These are phyloP conservation scores for Platichthys stellatus DNA, from an alignment of 2,113 vertebrate species.

Conservation along the genomic window DNA sequence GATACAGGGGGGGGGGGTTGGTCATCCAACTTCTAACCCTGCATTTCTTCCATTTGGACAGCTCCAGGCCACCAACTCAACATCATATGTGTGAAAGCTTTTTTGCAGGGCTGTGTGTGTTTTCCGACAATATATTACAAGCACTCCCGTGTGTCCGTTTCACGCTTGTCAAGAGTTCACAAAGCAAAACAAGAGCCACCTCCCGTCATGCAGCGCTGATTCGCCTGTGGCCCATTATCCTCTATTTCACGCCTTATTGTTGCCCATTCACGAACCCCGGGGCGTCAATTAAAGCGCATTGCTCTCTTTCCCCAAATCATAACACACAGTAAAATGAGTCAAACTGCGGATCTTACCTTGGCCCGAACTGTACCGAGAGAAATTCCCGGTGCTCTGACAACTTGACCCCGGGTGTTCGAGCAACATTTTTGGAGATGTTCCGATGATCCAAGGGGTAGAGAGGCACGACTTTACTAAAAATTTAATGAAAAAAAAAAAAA, in stretches of 20 bases:
- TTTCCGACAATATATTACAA: not conserved
- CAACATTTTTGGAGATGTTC: slow-evolving; percentile 74
- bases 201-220: slow-evolving; percentile 27
- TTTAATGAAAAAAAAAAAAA: not conserved
- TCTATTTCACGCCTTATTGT: slow-evolving; percentile 51
- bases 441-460: slow-evolving; percentile 9
- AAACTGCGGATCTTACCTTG: slow-evolving; percentile 80
- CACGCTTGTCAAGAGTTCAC: slow-evolving; percentile 36
- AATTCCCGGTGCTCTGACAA: slow-evolving; percentile 82
- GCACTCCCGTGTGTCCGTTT: slow-evolving; percentile 14
- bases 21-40: not conserved
- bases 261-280: slow-evolving; percentile 16
- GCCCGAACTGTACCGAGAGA: slow-evolving; percentile 79
- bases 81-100: not conserved
- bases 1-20: not conserved
- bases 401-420: slow-evolving; percentile 86
- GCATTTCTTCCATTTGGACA: not conserved
- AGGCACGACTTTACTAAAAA: not conserved
- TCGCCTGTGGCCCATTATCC: slow-evolving; percentile 4
- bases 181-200: not conserved
- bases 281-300: not conserved
- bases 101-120: not conserved
- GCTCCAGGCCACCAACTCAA: not conserved
- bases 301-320: not conserved
- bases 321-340: not conserved